Evolutionary conservation across 2,888 invertebrate species (phyloP).

Genomic region (Phaonia tiefii): DNA sequence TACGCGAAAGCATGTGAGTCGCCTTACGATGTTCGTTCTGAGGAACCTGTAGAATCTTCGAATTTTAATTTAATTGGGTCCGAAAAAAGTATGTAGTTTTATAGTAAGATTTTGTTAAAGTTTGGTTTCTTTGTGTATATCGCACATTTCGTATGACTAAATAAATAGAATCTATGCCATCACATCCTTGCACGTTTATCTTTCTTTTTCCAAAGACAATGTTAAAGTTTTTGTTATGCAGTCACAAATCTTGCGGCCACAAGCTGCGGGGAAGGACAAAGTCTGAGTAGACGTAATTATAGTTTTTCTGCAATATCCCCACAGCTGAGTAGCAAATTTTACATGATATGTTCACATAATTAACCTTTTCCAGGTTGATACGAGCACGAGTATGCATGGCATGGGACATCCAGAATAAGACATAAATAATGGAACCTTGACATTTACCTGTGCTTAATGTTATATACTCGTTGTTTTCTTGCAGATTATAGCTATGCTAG

Average conservation of each 20-base stretch:
- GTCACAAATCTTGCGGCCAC: neutral
- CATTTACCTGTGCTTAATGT: neutral
- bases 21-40: no score
- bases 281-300: slow-evolving; percentile 47
- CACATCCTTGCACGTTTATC: neutral
- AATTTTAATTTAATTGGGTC: no score
- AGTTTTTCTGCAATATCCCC: slow-evolving; percentile 38
- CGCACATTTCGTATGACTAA: no score
- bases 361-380: slow-evolving; percentile 42
- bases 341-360: slow-evolving; percentile 65
- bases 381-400: no score
- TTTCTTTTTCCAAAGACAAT: neutral
- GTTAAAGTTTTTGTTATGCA: neutral
- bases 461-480: slow-evolving; percentile 24
- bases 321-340: slow-evolving; percentile 58
- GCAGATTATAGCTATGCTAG: neutral
- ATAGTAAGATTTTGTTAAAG: no score
- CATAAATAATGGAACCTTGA: slow-evolving; percentile 40
- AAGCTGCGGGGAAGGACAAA: neutral
- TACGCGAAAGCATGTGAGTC: no score
- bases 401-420: neutral
- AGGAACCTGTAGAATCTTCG: no score
- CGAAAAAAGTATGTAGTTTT: no score
- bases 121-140: no score
- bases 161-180: no score